These are phyloP conservation scores for Styela clava DNA, from an alignment of 23 tunicate species.

Conservation along the genomic window DNA sequence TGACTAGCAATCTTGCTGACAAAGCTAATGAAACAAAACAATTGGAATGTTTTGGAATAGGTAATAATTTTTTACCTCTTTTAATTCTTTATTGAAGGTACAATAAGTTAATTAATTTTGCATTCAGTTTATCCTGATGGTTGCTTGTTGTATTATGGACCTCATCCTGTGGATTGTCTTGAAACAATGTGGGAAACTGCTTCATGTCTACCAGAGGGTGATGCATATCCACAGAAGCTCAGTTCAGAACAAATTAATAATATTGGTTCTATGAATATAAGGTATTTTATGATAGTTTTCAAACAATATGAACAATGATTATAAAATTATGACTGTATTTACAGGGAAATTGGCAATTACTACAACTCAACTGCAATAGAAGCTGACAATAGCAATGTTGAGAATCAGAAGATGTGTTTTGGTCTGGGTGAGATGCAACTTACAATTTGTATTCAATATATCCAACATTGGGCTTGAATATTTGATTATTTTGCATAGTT, in stretches of 20 bases:
- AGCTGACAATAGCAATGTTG: constrained; percentile 6
- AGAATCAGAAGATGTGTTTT: constrained; percentile 20
- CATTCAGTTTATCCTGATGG: constrained; percentile 14
- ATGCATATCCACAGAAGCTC: constrained; percentile 13
- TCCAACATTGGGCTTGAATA: no score
- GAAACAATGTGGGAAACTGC: constrained; percentile 29
- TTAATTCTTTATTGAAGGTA: no score
- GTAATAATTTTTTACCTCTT: no score
- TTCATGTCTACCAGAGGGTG: constrained; percentile 22
- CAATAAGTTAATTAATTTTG: no score
- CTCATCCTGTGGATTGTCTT: constrained; percentile 29
- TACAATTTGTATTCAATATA: no score
- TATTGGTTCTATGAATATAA: constrained; percentile 1
- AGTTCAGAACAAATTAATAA: background rate
- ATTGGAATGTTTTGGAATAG: constrained; percentile 10
- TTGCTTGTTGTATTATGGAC: constrained; percentile 21
- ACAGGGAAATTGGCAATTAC: background rate
- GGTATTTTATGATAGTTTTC: background rate
- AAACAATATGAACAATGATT: background rate
- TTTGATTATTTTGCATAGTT: no score
- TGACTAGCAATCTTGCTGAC: background rate
- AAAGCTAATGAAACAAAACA: background rate
- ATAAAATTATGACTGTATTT: background rate
- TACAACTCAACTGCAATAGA: background rate
- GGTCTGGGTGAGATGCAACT: constrained; percentile 26